Percentiles rank a stretch among this genome's conserved stretches.
Conservation (phyloP, 1,140 invertebrate species). For the Streblospio benedicti region DNA sequence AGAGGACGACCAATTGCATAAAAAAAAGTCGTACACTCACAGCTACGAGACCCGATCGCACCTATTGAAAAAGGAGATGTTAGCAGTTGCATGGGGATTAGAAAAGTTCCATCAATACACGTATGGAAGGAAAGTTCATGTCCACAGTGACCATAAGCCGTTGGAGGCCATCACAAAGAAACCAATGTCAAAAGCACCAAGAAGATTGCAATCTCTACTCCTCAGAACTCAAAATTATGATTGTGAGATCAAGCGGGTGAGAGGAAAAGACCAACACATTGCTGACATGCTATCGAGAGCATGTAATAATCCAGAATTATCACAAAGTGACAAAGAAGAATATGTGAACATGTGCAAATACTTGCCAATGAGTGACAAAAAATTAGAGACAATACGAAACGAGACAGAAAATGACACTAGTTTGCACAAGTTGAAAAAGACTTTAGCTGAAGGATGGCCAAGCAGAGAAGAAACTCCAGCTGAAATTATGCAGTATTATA, state of each 20-base stretch:
- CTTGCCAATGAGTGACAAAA: too few relatives aligned
- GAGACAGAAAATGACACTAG: too few relatives aligned
- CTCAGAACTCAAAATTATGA: conserved; percentile 45
- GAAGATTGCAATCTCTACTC: conserved; percentile 45
- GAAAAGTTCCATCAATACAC: conserved; percentile 43
- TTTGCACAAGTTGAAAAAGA: too few relatives aligned
- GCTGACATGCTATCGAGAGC: conserved; percentile 29
- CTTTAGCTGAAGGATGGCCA: too few relatives aligned
- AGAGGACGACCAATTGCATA: conserved; percentile 1
- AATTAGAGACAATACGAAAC: too few relatives aligned
- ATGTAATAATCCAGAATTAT: too few relatives aligned
- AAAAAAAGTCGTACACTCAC: conserved; percentile 2
- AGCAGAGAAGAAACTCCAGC: too few relatives aligned
- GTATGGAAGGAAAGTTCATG: conserved; percentile 29
- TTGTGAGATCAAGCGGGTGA: conserved; percentile 39
- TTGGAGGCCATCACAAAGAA: conserved; percentile 43
- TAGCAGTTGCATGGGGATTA: conserved; percentile 47
- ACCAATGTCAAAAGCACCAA: conserved; percentile 36
- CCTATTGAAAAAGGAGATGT: conserved; percentile 42
- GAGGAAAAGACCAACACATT: conserved; percentile 43
- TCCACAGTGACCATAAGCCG: conserved; percentile 39
- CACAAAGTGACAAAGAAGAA: too few relatives aligned
- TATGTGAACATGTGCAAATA: too few relatives aligned
- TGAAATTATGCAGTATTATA: too few relatives aligned
- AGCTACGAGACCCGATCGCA: background rate